These are phyloP conservation scores for Branchellion lobata DNA, from an alignment of 2,888 invertebrate genomes.

Conservation along the genomic window DNA sequence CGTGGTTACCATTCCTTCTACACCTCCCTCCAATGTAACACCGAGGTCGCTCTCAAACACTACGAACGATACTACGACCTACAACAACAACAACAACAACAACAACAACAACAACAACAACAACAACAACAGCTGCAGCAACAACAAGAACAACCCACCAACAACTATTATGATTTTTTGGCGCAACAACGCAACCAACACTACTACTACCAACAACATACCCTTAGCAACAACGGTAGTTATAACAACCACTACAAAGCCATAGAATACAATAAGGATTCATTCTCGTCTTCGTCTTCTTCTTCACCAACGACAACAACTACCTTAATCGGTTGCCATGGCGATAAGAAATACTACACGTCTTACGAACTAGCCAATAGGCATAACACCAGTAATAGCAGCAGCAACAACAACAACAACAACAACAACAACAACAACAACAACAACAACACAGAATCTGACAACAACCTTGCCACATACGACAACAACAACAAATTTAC, in stretches of 20 bases:
- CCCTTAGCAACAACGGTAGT: not conserved
- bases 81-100: constrained; percentile 48
- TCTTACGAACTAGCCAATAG: not conserved
- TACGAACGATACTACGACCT: constrained; percentile 59
- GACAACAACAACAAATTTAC: constrained; percentile 3
- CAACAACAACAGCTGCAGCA: constrained; percentile 59
- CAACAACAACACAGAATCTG: constrained; percentile 7
- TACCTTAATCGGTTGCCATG: not conserved
- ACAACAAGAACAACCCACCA: not conserved
- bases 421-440: constrained; percentile 9
- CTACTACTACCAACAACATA: constrained; percentile 28
- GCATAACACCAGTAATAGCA: constrained; percentile 20
- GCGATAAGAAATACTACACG: constrained; percentile 7
- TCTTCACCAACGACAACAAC: constrained; percentile 36
- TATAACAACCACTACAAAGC: constrained; percentile 19
- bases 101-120: constrained; percentile 51
- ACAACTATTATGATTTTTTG: constrained; percentile 58
- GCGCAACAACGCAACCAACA: constrained; percentile 42
- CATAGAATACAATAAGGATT: not conserved
- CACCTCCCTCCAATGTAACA: constrained; percentile 43
- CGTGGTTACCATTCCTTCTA: constrained; percentile 49
- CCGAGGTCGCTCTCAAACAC: constrained; percentile 54
- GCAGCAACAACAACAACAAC: constrained; percentile 24
- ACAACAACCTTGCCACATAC: not conserved
- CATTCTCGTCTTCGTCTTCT: constrained; percentile 43